phyloP scores from a whole-genome alignment of 1,140 invertebrate species.

The Papilio aristodemus region DNA sequence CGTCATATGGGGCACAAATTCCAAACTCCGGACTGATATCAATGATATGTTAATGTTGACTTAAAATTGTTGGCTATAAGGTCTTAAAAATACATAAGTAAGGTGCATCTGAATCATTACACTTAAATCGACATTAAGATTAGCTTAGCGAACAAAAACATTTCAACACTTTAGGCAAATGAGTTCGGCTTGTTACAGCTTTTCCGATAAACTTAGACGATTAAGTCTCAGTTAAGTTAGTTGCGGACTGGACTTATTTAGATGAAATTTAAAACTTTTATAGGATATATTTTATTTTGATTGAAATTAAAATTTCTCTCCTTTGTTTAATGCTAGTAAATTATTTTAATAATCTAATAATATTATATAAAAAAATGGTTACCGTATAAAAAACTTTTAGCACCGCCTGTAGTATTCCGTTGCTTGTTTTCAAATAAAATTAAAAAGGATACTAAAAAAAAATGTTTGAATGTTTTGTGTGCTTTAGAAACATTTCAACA shows the following conservation, averaged over 20 bases:
- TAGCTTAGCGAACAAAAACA: conserved; percentile 20
- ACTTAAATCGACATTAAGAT: conserved; percentile 13
- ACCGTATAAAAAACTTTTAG: background rate
- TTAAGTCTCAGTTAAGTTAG: conserved; percentile 17
- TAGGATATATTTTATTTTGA: background rate
- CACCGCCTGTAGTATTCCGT: background rate
- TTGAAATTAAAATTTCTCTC: no score
- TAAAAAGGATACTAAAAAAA: no score
- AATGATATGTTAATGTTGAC: no score
- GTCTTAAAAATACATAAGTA: background rate
- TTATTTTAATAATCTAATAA: no score
- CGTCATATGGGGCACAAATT: no score
- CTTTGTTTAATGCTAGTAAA: no score
- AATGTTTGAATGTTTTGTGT: no score
- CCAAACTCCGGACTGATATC: no score
- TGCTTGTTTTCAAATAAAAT: background rate
- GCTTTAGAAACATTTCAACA: background rate
- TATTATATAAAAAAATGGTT: no score
- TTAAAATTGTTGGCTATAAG: background rate
- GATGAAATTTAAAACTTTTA: conserved; percentile 16
- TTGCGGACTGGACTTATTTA: conserved; percentile 4
- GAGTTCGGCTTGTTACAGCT: conserved; percentile 11
- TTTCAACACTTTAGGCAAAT: conserved; percentile 17
- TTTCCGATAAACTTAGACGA: conserved; percentile 22
- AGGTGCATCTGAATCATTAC: background rate